A percentile compares a stretch with the other conserved stretches of the same genome.
Conservation (phyloP, 2,888 invertebrate species). For the Conus canariensis region DNA sequence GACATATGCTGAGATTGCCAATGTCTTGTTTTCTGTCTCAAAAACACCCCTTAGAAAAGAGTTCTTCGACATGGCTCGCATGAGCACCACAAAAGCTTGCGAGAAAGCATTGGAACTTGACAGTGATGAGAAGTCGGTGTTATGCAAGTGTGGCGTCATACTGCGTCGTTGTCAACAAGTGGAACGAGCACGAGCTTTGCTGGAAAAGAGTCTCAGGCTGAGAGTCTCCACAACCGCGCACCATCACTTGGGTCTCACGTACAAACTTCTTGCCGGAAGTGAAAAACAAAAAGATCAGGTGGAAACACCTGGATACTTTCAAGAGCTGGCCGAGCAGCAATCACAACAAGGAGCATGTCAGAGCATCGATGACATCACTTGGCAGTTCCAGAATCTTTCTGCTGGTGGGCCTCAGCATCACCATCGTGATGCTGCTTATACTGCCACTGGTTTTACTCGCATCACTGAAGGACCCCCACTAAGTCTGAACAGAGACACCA, state of each 20-base stretch:
- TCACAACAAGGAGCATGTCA: no score
- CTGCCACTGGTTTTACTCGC: no score
- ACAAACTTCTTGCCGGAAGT: constrained; percentile 15
- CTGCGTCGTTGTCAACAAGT: not conserved
- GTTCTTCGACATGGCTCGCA: not conserved
- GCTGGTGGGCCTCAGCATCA: not conserved
- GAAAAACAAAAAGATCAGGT: not conserved
- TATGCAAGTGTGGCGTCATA: constrained; percentile 15
- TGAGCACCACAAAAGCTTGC: constrained; percentile 6
- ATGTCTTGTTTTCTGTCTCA: not conserved
- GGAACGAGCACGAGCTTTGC: not conserved
- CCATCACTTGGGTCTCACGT: constrained; percentile 36
- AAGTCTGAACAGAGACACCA: not conserved
- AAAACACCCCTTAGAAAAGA: not conserved
- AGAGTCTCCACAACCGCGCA: constrained; percentile 6
- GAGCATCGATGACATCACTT: not conserved
- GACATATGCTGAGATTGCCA: constrained; percentile 25
- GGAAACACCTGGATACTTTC: not conserved
- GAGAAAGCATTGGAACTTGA: constrained; percentile 23
- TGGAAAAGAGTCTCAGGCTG: constrained; percentile 12
- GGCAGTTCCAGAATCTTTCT: not conserved
- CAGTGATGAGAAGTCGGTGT: constrained; percentile 18
- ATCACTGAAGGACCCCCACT: not conserved
- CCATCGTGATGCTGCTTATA: not conserved
- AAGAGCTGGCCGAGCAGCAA: not conserved